These are phyloP conservation scores for Coilia nasus DNA, from an alignment of 2,797 vertebrate genomes.

Conservation along the genomic window DNA sequence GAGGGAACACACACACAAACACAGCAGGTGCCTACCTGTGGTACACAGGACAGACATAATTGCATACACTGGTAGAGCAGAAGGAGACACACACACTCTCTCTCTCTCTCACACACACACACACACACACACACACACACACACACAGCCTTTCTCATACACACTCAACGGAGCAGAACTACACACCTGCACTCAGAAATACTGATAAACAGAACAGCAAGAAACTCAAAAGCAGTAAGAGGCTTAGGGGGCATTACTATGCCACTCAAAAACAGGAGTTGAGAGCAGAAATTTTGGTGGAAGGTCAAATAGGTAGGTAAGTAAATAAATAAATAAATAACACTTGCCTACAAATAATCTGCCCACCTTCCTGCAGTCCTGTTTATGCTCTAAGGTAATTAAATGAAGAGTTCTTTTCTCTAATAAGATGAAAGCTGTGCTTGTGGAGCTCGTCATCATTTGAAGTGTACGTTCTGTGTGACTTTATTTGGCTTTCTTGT, in stretches of 20 bases:
- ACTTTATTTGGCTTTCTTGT: background rate
- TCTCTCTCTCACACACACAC: background rate
- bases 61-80: background rate
- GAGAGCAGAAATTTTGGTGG: background rate
- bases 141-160: background rate
- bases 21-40: background rate
- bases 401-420: background rate
- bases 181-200: slow-evolving; percentile 5
- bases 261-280: background rate
- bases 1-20: slow-evolving; percentile 47
- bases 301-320: background rate
- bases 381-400: background rate
- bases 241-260: background rate
- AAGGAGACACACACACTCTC: background rate
- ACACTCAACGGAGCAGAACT: background rate
- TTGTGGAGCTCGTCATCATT: background rate
- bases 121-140: slow-evolving; percentile 14
- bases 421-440: slow-evolving; percentile 12
- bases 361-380: background rate
- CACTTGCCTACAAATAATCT: background rate
- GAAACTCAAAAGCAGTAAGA: slow-evolving; percentile 4
- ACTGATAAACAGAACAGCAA: background rate
- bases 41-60: background rate
- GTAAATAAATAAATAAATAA: slow-evolving; percentile 11
- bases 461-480: background rate